Conservation (phyloP, 2,797 vertebrate genomes). For the Anniella stebbinsi region DNA sequence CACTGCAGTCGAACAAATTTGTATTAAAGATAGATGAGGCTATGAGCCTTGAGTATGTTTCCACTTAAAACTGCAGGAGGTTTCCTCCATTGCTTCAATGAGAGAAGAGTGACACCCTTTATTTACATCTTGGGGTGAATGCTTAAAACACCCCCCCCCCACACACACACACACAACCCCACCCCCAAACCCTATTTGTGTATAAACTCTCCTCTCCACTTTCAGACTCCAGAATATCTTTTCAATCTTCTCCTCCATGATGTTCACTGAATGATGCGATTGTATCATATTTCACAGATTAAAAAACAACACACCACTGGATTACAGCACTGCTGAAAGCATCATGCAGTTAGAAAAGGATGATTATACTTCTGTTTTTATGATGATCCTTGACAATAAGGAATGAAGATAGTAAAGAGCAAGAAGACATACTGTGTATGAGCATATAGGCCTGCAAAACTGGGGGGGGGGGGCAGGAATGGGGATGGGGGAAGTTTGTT, state of each 20-base stretch:
- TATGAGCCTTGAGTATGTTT: background rate
- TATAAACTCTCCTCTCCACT: background rate
- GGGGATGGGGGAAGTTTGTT: background rate
- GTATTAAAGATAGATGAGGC: conserved; percentile 22
- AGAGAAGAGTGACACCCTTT: conserved; percentile 32
- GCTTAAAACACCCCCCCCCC: no score
- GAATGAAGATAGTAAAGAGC: conserved; percentile 27
- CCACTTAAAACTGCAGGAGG: conserved; percentile 33
- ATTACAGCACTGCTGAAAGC: background rate
- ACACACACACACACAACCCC: no score
- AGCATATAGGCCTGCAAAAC: background rate
- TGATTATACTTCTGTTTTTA: conserved; percentile 34
- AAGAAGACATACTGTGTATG: background rate
- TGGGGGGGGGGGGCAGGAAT: background rate
- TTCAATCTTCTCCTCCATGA: background rate
- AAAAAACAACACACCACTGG: conserved; percentile 9
- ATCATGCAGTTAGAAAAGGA: conserved; percentile 20
- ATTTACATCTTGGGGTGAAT: conserved; percentile 47
- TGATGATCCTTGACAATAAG: conserved; percentile 8
- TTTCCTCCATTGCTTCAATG: conserved; percentile 41
- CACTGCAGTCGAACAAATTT: conserved; percentile 36
- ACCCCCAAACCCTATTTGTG: background rate
- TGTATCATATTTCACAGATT: conserved; percentile 17
- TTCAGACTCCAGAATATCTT: conserved; percentile 3
- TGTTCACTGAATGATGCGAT: conserved; percentile 30